These are phyloP conservation scores for Astur gentilis DNA, from an alignment of 2,113 vertebrate species.

Conservation along the genomic window DNA sequence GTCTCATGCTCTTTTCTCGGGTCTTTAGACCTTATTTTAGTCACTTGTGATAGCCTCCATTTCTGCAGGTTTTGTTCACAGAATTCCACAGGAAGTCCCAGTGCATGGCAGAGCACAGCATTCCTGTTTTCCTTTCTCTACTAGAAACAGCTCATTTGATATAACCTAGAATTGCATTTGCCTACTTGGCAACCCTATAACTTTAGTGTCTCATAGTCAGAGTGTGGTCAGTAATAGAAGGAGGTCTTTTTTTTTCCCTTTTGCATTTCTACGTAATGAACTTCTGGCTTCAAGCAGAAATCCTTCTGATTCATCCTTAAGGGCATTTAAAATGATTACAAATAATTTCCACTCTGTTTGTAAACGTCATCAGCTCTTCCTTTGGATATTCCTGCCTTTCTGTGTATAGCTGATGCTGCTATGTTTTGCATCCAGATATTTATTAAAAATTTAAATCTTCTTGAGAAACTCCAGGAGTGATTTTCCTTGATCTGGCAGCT, in stretches of 20 bases:
- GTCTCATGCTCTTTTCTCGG: conserved; percentile 33
- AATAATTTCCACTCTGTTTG: neutral
- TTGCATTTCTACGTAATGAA: neutral
- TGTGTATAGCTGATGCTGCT: neutral
- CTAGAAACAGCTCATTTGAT: conserved; percentile 32
- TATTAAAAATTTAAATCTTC: neutral
- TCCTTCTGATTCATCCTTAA: neutral
- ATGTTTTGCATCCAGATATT: neutral
- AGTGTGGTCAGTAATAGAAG: neutral
- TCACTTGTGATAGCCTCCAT: conserved; percentile 35
- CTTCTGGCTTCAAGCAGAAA: neutral
- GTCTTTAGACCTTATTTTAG: conserved; percentile 40
- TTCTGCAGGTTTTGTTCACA: conserved; percentile 53
- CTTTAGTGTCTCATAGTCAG: neutral
- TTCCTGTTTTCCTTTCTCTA: conserved; percentile 23
- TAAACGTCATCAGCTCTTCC: neutral
- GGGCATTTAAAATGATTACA: neutral
- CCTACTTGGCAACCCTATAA: neutral
- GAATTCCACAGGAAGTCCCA: conserved; percentile 54
- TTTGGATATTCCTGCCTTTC: neutral
- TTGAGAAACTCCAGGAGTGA: neutral
- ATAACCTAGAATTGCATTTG: conserved; percentile 32
- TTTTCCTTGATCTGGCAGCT: neutral
- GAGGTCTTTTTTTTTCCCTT: neutral
- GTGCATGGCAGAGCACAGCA: conserved; percentile 48